These are phyloP conservation scores for Tipula lateralis DNA, from an alignment of 2,888 invertebrate species.

Conservation along the genomic window DNA sequence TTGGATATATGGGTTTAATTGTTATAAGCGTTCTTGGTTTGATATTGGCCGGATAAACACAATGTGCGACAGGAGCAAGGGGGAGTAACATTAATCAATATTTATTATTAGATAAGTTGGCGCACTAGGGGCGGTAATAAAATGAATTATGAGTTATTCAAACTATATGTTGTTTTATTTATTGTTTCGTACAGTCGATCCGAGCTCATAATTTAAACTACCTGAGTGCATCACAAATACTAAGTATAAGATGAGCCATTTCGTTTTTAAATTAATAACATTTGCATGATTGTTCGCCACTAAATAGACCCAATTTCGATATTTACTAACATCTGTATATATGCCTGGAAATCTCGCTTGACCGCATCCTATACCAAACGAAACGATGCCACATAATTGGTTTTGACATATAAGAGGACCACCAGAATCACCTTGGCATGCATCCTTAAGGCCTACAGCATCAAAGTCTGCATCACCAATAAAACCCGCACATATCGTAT, in stretches of 20 bases:
- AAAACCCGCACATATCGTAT: too few relatives aligned
- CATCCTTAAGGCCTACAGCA: too few relatives aligned
- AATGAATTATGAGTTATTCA: background rate
- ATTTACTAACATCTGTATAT: background rate
- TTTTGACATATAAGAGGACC: background rate
- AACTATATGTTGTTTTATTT: too few relatives aligned
- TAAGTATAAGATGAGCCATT: too few relatives aligned
- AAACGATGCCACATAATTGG: background rate
- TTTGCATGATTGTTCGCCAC: background rate
- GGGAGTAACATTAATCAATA: background rate
- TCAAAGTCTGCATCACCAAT: too few relatives aligned
- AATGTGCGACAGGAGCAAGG: background rate
- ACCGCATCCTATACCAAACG: background rate
- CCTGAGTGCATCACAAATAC: too few relatives aligned
- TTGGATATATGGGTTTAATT: background rate
- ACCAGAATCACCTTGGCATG: background rate
- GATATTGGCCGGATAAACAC: background rate
- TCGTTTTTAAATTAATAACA: background rate
- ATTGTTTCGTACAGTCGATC: too few relatives aligned
- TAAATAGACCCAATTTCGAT: background rate
- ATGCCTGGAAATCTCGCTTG: background rate
- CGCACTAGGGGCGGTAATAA: background rate
- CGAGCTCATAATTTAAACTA: too few relatives aligned
- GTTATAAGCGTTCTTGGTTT: background rate
- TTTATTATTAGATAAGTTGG: background rate